phyloP scores from a whole-genome alignment of 2,888 invertebrate species.

The Dryomyza anilis region DNA sequence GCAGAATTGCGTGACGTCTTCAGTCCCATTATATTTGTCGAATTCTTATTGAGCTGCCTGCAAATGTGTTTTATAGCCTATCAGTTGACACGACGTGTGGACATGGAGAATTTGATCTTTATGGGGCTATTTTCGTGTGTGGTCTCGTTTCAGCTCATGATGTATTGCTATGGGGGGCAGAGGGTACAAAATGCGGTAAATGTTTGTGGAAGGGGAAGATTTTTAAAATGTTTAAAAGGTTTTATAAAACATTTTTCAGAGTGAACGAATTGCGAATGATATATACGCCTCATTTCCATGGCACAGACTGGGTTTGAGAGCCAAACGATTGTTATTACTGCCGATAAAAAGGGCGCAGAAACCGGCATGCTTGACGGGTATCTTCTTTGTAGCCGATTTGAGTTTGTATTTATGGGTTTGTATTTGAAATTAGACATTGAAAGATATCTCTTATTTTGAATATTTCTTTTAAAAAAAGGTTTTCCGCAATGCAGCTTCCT shows the following conservation, averaged over 20 bases:
- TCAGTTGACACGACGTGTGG: conserved; percentile 22
- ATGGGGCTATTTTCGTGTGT: conserved; percentile 19
- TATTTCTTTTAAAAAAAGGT: not conserved
- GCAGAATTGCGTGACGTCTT: conserved; percentile 26
- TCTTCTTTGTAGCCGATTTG: not conserved
- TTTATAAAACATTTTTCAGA: too few relatives aligned
- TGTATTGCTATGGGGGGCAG: conserved; percentile 34
- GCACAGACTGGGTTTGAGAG: not conserved
- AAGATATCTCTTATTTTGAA: too few relatives aligned
- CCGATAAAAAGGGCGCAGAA: not conserved
- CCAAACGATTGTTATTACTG: not conserved
- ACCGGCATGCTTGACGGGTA: not conserved
- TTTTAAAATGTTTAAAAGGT: not conserved
- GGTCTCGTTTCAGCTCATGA: conserved; percentile 28
- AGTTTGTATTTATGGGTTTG: not conserved
- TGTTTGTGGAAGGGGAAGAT: too few relatives aligned
- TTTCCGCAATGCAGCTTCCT: not conserved
- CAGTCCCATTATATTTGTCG: conserved; percentile 28
- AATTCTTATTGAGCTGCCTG: conserved; percentile 28
- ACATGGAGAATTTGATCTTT: conserved; percentile 12
- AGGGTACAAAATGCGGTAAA: conserved; percentile 32
- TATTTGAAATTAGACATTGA: too few relatives aligned
- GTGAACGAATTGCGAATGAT: not conserved
- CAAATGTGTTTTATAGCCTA: conserved; percentile 30
- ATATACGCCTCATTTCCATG: not conserved